A percentile compares a stretch with the other conserved stretches of the same genome.
These are phyloP conservation scores for Tubiluchus corallicola DNA, from an alignment of 2,888 invertebrate genomes.

Conservation along the genomic window DNA sequence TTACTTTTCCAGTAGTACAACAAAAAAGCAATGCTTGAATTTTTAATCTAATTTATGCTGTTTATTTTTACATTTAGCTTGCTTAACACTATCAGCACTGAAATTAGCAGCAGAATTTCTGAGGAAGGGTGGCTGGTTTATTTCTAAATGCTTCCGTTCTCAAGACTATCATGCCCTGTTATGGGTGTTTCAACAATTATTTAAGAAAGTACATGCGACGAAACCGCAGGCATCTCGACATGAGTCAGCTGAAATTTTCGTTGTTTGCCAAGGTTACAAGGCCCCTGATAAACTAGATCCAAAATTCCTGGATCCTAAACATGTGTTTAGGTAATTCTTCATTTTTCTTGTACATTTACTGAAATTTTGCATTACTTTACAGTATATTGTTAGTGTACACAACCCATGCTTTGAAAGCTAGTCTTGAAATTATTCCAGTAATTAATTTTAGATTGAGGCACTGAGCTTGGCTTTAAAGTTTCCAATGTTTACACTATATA, in stretches of 20 bases:
- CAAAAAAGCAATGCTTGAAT: conserved; percentile 8
- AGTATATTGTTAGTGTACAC: neutral
- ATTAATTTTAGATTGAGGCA: too few relatives aligned
- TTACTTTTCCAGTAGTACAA: neutral
- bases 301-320: conserved; percentile 73
- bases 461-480: too few relatives aligned
- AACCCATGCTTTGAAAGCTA: too few relatives aligned
- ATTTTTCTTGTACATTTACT: too few relatives aligned
- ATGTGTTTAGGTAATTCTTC: conserved; percentile 87
- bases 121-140: conserved; percentile 80
- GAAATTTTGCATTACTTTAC: neutral
- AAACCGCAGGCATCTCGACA: conserved; percentile 95
- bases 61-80: conserved; percentile 33
- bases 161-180: conserved; percentile 88
- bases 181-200: conserved; percentile 89
- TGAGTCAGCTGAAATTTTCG: conserved; percentile 98
- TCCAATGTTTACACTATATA: too few relatives aligned
- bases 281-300: conserved; percentile 84
- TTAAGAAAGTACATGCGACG: conserved; percentile 82
- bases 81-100: conserved; percentile 73
- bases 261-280: conserved; percentile 81
- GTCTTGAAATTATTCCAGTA: too few relatives aligned
- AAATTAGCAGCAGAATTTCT: conserved; percentile 79
- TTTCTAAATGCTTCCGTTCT: conserved; percentile 94
- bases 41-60: conserved; percentile 7